These are phyloP conservation scores for Yponomeuta malinellus DNA, from an alignment of 2,888 invertebrate genomes.

Conservation along the genomic window DNA sequence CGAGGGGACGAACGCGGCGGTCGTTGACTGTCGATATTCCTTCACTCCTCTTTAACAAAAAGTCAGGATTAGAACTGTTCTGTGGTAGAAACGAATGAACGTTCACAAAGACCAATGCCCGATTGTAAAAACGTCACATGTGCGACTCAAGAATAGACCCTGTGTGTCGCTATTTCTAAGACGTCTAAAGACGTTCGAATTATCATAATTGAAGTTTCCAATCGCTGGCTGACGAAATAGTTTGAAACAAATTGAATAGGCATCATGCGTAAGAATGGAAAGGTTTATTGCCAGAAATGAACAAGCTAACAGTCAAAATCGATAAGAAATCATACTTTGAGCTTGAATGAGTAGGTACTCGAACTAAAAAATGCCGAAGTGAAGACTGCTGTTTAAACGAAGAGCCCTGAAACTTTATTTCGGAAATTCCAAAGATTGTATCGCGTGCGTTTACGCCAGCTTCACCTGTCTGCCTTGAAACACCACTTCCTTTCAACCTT, in stretches of 20 bases:
- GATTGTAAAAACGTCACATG: neutral
- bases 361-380: no score
- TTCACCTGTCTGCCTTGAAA: neutral
- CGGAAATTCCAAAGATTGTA: neutral
- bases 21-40: neutral
- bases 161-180: neutral
- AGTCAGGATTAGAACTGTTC: neutral
- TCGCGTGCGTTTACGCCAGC: neutral
- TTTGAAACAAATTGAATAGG: no score
- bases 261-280: no score
- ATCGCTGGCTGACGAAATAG: neutral
- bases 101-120: neutral
- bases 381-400: neutral
- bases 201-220: neutral
- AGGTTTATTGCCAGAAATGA: no score
- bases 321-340: no score
- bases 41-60: neutral
- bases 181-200: neutral
- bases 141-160: neutral
- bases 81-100: neutral
- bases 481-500: slow-evolving; percentile 7
- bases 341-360: no score
- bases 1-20: neutral
- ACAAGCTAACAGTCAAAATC: no score
- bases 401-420: neutral